Evolutionary conservation across 1,140 invertebrate genomes (phyloP), one percentile per base, ranked within the genome.

Genomic region (Saccostrea cuccullata): DNA sequence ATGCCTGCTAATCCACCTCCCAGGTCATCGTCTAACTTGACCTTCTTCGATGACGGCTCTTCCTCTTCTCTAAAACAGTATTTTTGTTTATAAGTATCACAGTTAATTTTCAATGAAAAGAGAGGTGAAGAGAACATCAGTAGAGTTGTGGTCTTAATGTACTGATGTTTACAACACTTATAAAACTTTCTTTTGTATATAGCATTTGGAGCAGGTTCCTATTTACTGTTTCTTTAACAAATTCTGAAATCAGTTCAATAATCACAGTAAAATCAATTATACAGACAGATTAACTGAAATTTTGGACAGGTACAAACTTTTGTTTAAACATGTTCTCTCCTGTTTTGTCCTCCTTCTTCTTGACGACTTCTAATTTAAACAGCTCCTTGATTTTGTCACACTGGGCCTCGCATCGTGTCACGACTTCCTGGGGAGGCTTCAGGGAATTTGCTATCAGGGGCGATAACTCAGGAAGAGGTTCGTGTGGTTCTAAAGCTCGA

Each of bases 401-500:
- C 40, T 83, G 84, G 23, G 90, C 87, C 86, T 92, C 89, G 84
- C 92, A 92, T 3, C 60, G 87, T 2, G 92, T 89, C 11, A 91
- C 20, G 20, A 94, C 82, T 86, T 92, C 91, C 77, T 90, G 89
- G 60, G 93, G 93, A 60, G 91, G 92, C 86, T 93, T 91, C 40
- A 95, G 88, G 86, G 91, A 93, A 56, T 91, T 90, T 15, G 93
- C 91, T 82, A 94, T 92, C 55, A 93, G 6, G 73, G 91, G 92
- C 85, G 92, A 93, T 85, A 95, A 92, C 84, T 93, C 92, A 82
- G 95, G 94, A 13, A 95, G 64, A 3, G 91, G 91, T 23, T 94
- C 93, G 77, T 95, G 92, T 17, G 94, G 94, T 86, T 95, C 91
- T 2, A 94, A 88, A n/a, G 90, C 94, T 88, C 93, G 82, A 82